Percentiles rank a stretch among this genome's conserved stretches.
phyloP scores from a whole-genome alignment of 2,113 vertebrate genomes.

The Mirza zaza region DNA sequence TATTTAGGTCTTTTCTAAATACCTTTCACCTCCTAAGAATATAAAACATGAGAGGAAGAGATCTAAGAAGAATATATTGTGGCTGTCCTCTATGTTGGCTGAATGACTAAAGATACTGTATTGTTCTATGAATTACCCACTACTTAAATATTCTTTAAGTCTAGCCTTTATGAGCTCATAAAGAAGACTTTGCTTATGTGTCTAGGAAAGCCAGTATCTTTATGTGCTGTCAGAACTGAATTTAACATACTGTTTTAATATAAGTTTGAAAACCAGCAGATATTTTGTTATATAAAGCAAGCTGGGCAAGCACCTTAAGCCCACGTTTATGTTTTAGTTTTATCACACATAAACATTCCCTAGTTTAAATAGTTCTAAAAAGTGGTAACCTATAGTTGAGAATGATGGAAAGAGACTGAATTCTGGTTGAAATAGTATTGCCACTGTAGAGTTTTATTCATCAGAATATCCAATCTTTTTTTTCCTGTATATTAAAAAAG shows the following conservation, averaged over 20 bases:
- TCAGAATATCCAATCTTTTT: slow-evolving; percentile 52
- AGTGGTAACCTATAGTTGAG: slow-evolving; percentile 44
- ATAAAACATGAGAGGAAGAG: slow-evolving; percentile 59
- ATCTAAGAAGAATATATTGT: slow-evolving; percentile 71
- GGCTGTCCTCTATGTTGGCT: slow-evolving; percentile 52
- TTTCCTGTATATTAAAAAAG: slow-evolving; percentile 63
- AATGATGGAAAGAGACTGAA: slow-evolving; percentile 65
- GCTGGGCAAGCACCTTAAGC: slow-evolving; percentile 69
- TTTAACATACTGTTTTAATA: slow-evolving; percentile 78
- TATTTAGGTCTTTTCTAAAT: slow-evolving; percentile 77
- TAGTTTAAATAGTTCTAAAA: slow-evolving; percentile 64
- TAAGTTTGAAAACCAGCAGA: slow-evolving; percentile 64
- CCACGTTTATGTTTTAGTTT: slow-evolving; percentile 71
- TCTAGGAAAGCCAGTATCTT: slow-evolving; percentile 69
- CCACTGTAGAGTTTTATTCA: slow-evolving; percentile 52
- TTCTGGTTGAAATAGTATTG: slow-evolving; percentile 55
- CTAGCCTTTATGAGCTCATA: slow-evolving; percentile 71
- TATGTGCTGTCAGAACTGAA: slow-evolving; percentile 72
- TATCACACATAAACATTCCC: slow-evolving; percentile 65
- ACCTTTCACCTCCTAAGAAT: slow-evolving; percentile 62
- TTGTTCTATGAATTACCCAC: slow-evolving; percentile 63
- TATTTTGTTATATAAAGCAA: slow-evolving; percentile 72
- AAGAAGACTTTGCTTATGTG: slow-evolving; percentile 73
- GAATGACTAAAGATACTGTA: slow-evolving; percentile 65
- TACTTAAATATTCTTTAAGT: slow-evolving; percentile 71